A percentile compares a stretch with the other conserved stretches of the same genome.
phyloP scores from a whole-genome alignment of 2,888 invertebrate species.

The Macrophya annulata region DNA sequence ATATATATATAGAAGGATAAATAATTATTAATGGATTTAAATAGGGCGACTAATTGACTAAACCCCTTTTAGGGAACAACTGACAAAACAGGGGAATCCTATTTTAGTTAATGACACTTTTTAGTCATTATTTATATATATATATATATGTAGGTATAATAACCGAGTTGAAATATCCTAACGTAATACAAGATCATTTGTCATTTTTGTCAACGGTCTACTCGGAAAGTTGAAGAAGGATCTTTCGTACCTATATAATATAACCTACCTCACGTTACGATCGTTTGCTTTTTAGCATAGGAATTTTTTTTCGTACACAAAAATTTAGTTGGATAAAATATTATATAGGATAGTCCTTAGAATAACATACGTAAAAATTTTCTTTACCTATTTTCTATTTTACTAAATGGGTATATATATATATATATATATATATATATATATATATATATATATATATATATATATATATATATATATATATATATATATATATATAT shows the following conservation, averaged over 20 bases:
- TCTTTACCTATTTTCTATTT: conserved; percentile 43
- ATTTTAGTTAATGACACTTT: conserved; percentile 54
- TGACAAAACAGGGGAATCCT: conserved; percentile 49
- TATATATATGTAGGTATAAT: no score
- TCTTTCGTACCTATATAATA: not conserved
- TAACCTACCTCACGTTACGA: not conserved
- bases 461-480: no score
- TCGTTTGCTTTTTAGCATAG: not conserved
- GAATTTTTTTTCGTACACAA: not conserved
- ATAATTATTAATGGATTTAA: conserved; percentile 41
- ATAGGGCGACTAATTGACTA: conserved; percentile 2
- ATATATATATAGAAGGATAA: not conserved
- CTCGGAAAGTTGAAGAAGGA: not conserved
- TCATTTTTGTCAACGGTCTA: conserved; percentile 35
- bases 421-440: no score
- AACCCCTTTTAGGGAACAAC: not conserved
- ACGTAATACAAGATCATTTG: not conserved
- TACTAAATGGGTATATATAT: conserved; percentile 50
- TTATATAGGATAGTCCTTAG: not conserved
- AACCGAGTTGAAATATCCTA: no score
- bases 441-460: no score
- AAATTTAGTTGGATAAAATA: no score
- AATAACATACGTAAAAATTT: conserved; percentile 60
- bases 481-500: no score
- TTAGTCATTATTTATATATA: conserved; percentile 38